These are phyloP conservation scores for Hippocampus zosterae DNA, from an alignment of 2,113 vertebrate genomes.

Conservation along the genomic window DNA sequence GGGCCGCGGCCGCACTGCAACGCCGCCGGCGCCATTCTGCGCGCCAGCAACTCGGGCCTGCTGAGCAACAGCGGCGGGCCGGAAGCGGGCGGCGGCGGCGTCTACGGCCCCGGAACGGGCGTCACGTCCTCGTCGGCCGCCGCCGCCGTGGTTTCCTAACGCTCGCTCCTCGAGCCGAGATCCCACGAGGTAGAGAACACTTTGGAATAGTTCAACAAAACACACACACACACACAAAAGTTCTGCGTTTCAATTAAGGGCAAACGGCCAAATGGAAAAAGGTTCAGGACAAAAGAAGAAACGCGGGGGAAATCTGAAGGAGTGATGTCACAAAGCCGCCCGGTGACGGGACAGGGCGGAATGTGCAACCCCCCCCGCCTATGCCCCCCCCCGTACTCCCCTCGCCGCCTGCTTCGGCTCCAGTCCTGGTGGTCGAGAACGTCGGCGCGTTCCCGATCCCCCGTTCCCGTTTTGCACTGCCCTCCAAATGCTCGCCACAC, in stretches of 20 bases:
- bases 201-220: constrained; percentile 57
- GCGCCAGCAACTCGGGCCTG: constrained; percentile 82
- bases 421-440: constrained; percentile 56
- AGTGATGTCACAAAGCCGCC: constrained; percentile 21
- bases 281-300: constrained; percentile 40
- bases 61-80: constrained; percentile 76
- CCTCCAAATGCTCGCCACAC: not conserved
- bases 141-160: constrained; percentile 97
- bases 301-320: constrained; percentile 30
- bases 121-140: constrained; percentile 89
- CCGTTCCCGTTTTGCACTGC: constrained; percentile 31
- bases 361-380: constrained; percentile 52
- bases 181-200: constrained; percentile 41
- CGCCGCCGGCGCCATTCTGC: constrained; percentile 93
- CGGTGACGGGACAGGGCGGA: constrained; percentile 51
- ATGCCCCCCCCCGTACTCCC: no score
- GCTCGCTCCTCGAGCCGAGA: constrained; percentile 59
- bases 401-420: constrained; percentile 62
- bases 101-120: constrained; percentile 70
- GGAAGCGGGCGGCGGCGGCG: constrained; percentile 72
- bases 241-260: constrained; percentile 75
- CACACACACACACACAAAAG: constrained; percentile 64
- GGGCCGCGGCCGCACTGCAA: constrained; percentile 96
- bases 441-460: not conserved
- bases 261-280: constrained; percentile 47